Evolutionary conservation across 2,113 vertebrate species (phyloP), one percentile per base, ranked within the genome.

Genomic region (Sclerurus mexicanus): DNA sequence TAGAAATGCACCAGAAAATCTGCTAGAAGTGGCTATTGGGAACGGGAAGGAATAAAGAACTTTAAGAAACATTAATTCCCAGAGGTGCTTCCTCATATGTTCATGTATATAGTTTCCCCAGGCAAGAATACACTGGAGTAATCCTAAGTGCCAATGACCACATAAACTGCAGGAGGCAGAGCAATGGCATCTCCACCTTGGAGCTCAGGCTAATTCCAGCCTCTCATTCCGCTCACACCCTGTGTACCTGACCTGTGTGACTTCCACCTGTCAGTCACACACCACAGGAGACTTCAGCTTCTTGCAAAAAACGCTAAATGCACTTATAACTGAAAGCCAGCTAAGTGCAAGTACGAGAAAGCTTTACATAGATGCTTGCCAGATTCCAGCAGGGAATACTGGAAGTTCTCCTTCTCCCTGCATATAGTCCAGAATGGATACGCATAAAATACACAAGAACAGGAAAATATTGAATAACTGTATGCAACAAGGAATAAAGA

Each of bases 221-320:
- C 30, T 19, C 74, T 58, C n/a, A 3, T 21, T 6, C 62, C 37
- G 68, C n/a, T 84, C 10, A 3, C 68, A 56, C n/a, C 12, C 7
- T 0, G 11, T 1, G 21, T 40, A 13, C 39, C 69, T 17, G 35
- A 69, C 23, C 66, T 1, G 1, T 7, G 64, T 6, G 52, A 42
- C n/a, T 62, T 44, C 40, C 42, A 30, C 25, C 52, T 37, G n/a
- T 1, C 72, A 30, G 19, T 16, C 81, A 84, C 49, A 59, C 27
- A 33, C 12, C 52, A 30, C 7, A 21, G 30, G 25, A 52, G 49
- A 30, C 9, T 55, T 78, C 6, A 42, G 39, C 40, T n/a, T 8
- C 47, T 40, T 71, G 40, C 12, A 60, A 72, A 67, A 73, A 23
- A 27, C 15, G 33, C 3, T 44, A 27, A 66, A 39, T 24, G 16